Evolutionary conservation across 2,113 vertebrate species (phyloP).

Genomic region (Zosterops japonicus): DNA sequence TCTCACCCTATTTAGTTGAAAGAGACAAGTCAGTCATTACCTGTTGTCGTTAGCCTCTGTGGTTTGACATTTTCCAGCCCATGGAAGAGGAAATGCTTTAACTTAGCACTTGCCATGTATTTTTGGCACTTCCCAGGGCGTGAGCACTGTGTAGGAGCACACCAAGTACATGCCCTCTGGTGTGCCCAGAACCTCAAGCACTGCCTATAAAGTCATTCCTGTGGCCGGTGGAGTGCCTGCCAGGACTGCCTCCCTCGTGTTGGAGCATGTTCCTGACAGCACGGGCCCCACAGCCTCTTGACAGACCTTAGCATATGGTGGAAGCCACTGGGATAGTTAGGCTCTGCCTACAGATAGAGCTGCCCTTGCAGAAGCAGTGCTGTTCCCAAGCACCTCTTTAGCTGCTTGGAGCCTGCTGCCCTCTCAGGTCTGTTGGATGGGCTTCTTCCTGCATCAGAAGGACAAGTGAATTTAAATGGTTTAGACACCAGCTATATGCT

Average conservation of each 20-base stretch:
- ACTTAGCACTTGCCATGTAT: not conserved
- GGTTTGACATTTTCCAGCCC: not conserved
- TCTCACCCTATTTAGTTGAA: not conserved
- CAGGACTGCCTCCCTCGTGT: not conserved
- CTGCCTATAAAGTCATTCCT: not conserved
- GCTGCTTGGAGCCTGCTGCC: not conserved
- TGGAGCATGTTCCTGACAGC: accelerated
- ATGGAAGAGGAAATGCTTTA: not conserved
- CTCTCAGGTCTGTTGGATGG: not conserved
- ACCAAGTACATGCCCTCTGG: not conserved
- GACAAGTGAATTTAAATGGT: not conserved
- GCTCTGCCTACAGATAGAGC: not conserved
- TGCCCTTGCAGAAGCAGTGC: not conserved
- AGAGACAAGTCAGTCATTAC: not conserved
- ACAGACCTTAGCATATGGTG: not conserved
- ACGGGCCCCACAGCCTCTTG: not conserved
- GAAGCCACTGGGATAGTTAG: not conserved
- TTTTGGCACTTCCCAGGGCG: not conserved
- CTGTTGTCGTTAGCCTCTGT: not conserved
- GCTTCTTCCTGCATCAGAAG: not conserved
- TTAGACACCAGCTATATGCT: not conserved
- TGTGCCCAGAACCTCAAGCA: not conserved
- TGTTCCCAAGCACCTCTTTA: not conserved
- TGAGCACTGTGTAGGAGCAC: accelerated
- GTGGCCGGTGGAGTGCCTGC: not conserved